Base-by-base conservation (phyloP, 2,888 invertebrate species). In the Tiphia femorata region DNA sequence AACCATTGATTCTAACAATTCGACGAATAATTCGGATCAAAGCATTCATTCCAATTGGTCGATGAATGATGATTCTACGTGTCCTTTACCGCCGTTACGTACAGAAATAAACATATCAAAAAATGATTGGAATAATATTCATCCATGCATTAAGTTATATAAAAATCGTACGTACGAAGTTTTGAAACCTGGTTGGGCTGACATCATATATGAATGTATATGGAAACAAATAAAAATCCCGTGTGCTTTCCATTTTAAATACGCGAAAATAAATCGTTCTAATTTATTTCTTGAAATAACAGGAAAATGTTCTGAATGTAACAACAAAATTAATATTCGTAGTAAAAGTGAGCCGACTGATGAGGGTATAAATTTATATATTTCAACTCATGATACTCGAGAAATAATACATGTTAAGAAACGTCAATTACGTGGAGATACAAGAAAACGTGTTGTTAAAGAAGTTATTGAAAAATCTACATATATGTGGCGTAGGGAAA, bases 331-430 rank as follows among this genome's bases (percentile, higher is more conserved):
- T n/a, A n/a, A n/a, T n/a, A n/a, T n/a, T n/a, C n/a, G n/a, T n/a
- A 10, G 10, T 37, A 0, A 10, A 30, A 30, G 14, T 5, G 21
- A 44, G 16, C 30, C 20, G 21, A 30, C 29, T 6, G 8, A 12
- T 12, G 6, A 35, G 8, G 37, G 37, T 14, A 2, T 37, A 16
- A 33, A 35, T 35, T 16, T 35, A 20, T 10, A 37, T 30, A 7
- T 72, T 4, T 63, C 60, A 1, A 67, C 68, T 0, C 50, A 42
- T 20, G 64, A 72, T 49, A 62, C 66, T 2, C 49, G 53, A 0
- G 59, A 49, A 5, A 38, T 63, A 1, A 49, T 41, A 6, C 64
- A 64, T 7, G 27, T 41, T 35, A 54, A 57, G 30, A 67, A 67
- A 53, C 29, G 63, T 6, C 52, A 62, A 33, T 14, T 62, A 1